Evolutionary conservation across 1,140 invertebrate species (phyloP).

Genomic region (Drosophila elegans): DNA sequence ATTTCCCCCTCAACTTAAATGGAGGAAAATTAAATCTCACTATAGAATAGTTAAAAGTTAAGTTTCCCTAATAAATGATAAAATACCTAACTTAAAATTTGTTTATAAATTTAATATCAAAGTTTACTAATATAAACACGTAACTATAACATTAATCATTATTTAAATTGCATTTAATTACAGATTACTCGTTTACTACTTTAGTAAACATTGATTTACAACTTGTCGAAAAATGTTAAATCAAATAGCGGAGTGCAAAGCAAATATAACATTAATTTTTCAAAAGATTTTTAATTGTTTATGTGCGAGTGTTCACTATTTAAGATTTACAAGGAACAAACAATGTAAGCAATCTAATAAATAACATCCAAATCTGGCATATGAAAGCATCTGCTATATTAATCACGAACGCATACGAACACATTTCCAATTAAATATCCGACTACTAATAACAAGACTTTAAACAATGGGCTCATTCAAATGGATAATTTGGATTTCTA

Average conservation of each 20-base stretch:
- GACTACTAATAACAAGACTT: background rate
- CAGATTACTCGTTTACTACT: background rate
- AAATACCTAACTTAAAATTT: no score
- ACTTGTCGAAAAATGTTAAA: background rate
- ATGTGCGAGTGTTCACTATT: conserved; percentile 9
- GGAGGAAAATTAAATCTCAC: no score
- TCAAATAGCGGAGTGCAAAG: background rate
- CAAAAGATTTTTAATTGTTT: background rate
- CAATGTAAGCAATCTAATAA: conserved; percentile 1
- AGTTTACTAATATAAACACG: no score
- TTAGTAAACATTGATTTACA: conserved; percentile 10
- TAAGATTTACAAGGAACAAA: background rate
- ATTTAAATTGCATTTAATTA: no score
- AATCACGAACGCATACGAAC: conserved; percentile 3
- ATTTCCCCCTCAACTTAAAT: no score
- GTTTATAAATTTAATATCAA: no score
- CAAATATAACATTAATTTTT: no score
- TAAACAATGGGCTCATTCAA: conserved; percentile 18
- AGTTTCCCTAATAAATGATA: no score
- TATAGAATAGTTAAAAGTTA: no score
- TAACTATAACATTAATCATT: no score
- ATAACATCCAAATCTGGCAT: conserved; percentile 6
- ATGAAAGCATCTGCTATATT: background rate
- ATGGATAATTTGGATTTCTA: conserved; percentile 7
- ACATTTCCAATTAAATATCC: conserved; percentile 8